Evolutionary conservation across 2,888 invertebrate species (phyloP), one percentile per base, ranked within the genome.

Genomic region (Mechanitis messenoides): DNA sequence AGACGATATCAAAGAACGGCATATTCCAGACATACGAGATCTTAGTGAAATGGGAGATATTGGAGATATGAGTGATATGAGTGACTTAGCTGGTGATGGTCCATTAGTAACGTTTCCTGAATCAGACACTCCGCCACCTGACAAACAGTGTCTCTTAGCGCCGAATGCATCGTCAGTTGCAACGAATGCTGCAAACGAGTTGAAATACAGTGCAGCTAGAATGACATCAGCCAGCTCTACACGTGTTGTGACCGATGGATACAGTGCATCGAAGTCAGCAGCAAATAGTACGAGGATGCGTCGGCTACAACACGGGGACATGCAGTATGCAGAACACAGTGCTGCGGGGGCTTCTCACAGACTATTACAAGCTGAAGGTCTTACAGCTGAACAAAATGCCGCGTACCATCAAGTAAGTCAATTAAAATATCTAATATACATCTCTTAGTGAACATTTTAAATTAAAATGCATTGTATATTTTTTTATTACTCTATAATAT

Each of bases 141-240:
- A 91, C 74, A 76, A 90, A 80, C 79, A 92, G 71, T 84, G 81
- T 59, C 70, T 91, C 72, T 76, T 87, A 46, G 76, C 91, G 72
- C 79, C 92, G 68, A 85, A 82, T 78, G 76, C 89, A 64, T 78
- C 78, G 12, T 78, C 85, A 5, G 81, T 85, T 55, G 85, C 85
- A 3, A 79, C 86, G 11, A 86, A 77, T 72, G 74, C 83, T 7
- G 91, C 94, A 35, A 95, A 95, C 76, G 94, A 94, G 61, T 88
- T 96, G 69, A 96, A 95, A 81, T 96, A 94, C 79, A 95, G 96
- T 82, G 95, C 96, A 82, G 96, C 95, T 77, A 93, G 95, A 71
- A 93, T 94, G 82, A 94, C 95, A 67, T 95, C 95, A 60, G 94
- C 95, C 63, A 87, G 87, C 67, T 87, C 88, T 12, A 95, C 95